phyloP scores from a whole-genome alignment of 2,797 vertebrate genomes.

The Notolepis coatsorum region DNA sequence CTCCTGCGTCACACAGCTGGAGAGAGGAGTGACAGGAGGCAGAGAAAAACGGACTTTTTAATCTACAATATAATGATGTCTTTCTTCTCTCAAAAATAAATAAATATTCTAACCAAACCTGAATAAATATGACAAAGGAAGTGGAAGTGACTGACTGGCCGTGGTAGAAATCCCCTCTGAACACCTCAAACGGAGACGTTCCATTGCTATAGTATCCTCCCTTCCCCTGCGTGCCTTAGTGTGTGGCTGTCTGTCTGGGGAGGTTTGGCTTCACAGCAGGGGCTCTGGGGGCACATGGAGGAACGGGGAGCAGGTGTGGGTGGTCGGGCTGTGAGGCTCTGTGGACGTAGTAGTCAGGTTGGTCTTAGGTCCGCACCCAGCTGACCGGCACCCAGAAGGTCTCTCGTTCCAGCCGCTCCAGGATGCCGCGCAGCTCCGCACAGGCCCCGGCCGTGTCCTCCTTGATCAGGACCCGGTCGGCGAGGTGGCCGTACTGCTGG shows the following conservation, averaged over 20 bases:
- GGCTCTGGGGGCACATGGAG: constrained; percentile 19
- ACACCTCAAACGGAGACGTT: constrained; percentile 30
- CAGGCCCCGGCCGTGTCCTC: constrained; percentile 90
- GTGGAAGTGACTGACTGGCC: constrained; percentile 16
- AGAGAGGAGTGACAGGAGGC: constrained; percentile 23
- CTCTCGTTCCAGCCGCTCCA: constrained; percentile 90
- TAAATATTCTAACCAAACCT: constrained; percentile 26
- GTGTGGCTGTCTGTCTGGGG: constrained; percentile 17
- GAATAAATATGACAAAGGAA: constrained; percentile 21
- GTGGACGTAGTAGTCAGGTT: background rate
- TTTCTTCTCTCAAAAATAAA: background rate
- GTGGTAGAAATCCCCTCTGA: constrained; percentile 31
- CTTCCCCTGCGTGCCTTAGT: constrained; percentile 37
- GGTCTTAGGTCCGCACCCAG: constrained; percentile 90
- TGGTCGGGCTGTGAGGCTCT: constrained; percentile 19
- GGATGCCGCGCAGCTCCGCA: constrained; percentile 83
- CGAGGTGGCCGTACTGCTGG: constrained; percentile 92
- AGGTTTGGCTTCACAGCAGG: constrained; percentile 9
- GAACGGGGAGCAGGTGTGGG: constrained; percentile 11
- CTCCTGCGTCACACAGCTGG: constrained; percentile 10
- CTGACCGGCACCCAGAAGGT: constrained; percentile 90
- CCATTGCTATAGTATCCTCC: constrained; percentile 30
- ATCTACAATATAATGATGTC: constrained; percentile 1
- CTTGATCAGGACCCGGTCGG: constrained; percentile 89
- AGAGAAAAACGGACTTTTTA: constrained; percentile 10